Base-by-base conservation (phyloP, 2,888 invertebrate species). In the Silvanus unidentatus region DNA sequence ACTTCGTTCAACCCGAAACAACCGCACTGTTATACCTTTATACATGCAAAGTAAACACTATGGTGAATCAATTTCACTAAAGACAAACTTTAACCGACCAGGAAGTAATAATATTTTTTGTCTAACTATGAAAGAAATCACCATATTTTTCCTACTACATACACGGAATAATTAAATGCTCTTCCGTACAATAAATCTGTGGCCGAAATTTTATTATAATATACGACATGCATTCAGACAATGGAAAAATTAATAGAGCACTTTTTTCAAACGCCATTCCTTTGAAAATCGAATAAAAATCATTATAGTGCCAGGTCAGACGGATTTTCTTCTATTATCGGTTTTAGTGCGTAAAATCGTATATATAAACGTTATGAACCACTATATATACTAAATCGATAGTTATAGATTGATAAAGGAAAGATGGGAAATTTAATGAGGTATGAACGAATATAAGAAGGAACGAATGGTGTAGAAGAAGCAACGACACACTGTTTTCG, bases 341-440 rank as follows among this genome's bases (percentile, higher is more conserved):
- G 59, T 57, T 60, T 63, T 60, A 56, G 57, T 54, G 57, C 58
- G 57, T 59, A 60, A 60, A 8, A 22, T 5, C 3, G 22, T 8
- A 22, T 8, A 22, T 58, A 53, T 48, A 50, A 51, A 56, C 54
- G 64, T 60, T 63, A 65, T 64, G 64, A 57, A 56, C 58, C 58
- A 62, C 58, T 32, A 32, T 32, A 12, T n/a, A 32, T 12, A 62
- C 55, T 43, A 55, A 63, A 66, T 69, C 66, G 64, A 65, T 65
- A 65, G 61, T 59, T 63, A 63, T 63, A 63, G 64, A 66, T 66
- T 68, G 68, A 68, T 69, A 68, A 69, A 68, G 63, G 57, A 64
- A 58, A 66, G 63, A 67, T 64, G 65, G 55, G 63, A 65, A 67
- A 68, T 56, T 62, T 67, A 69, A 68, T 69, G 69, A 68, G 60